Percentiles rank a stretch among this genome's conserved stretches.
These are phyloP conservation scores for Tiphia femorata DNA, from an alignment of 2,888 invertebrate species.

Conservation along the genomic window DNA sequence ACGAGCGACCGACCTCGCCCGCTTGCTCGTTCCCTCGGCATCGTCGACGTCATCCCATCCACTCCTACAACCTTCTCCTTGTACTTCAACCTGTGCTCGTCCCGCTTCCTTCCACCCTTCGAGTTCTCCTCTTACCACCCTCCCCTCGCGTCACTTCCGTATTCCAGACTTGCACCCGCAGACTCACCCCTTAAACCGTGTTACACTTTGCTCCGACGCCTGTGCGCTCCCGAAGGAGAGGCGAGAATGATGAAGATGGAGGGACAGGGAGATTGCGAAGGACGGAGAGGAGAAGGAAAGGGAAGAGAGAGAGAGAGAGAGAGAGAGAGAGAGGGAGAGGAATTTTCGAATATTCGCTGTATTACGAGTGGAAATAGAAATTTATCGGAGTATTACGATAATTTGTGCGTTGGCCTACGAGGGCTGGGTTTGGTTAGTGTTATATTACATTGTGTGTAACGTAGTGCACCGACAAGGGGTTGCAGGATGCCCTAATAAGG, in stretches of 20 bases:
- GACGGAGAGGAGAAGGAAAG: constrained; percentile 13
- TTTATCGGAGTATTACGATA: no score
- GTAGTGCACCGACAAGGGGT: no score
- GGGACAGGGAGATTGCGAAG: not conserved
- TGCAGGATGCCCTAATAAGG: no score
- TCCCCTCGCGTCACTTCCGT: constrained; percentile 15
- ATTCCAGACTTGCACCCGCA: constrained; percentile 18
- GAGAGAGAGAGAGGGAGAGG: constrained; percentile 13
- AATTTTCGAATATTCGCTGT: constrained; percentile 34
- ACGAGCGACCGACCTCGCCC: constrained; percentile 6
- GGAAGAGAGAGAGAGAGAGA: not conserved
- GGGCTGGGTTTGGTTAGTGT: no score
- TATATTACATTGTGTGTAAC: no score
- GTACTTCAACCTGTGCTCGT: not conserved
- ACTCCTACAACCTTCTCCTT: not conserved
- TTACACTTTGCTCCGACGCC: constrained; percentile 26
- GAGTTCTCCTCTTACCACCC: constrained; percentile 4
- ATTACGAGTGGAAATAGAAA: constrained; percentile 30
- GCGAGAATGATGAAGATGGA: constrained; percentile 12
- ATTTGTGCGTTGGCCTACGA: no score
- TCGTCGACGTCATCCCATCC: no score
- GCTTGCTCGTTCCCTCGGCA: not conserved
- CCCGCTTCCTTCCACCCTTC: not conserved
- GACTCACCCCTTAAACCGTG: constrained; percentile 24
- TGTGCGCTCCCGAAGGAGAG: constrained; percentile 13